Percentiles rank a stretch among this genome's conserved stretches.
Conservation (phyloP, 2,113 vertebrate species). For the Oreochromis tanganicae region DNA sequence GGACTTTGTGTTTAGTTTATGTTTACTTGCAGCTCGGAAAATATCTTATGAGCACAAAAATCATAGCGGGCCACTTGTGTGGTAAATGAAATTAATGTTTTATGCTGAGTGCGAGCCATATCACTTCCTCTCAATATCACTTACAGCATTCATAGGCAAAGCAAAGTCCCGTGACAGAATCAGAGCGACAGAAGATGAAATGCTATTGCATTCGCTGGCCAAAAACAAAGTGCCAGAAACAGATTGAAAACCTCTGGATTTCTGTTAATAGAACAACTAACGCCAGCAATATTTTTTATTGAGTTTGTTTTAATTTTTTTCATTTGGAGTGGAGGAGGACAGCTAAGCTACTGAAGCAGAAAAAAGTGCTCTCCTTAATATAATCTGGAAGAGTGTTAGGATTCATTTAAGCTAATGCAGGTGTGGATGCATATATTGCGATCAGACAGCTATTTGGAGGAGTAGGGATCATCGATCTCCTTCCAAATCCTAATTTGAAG, state of each 20-base stretch:
- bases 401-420: background rate
- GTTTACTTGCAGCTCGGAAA: slow-evolving; percentile 47
- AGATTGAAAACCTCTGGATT: slow-evolving; percentile 17
- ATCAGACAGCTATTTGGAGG: background rate
- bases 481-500: background rate
- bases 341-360: background rate
- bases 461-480: background rate
- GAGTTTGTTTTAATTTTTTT: background rate
- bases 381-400: background rate
- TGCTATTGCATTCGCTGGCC: slow-evolving; percentile 10
- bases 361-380: background rate
- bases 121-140: slow-evolving; percentile 50
- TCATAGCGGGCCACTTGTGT: slow-evolving; percentile 21
- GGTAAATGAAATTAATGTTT: slow-evolving; percentile 60
- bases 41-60: slow-evolving; percentile 43
- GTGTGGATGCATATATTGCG: background rate
- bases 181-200: slow-evolving; percentile 30
- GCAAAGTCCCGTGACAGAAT: slow-evolving; percentile 38
- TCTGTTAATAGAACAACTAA: slow-evolving; percentile 6
- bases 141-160: slow-evolving; percentile 27
- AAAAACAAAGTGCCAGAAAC: slow-evolving; percentile 25
- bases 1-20: slow-evolving; percentile 56
- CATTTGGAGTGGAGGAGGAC: background rate
- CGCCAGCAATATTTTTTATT: background rate
- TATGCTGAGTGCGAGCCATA: slow-evolving; percentile 49